Conservation (phyloP, 2,113 vertebrate genomes). For the Hypomesus transpacificus region DNA sequence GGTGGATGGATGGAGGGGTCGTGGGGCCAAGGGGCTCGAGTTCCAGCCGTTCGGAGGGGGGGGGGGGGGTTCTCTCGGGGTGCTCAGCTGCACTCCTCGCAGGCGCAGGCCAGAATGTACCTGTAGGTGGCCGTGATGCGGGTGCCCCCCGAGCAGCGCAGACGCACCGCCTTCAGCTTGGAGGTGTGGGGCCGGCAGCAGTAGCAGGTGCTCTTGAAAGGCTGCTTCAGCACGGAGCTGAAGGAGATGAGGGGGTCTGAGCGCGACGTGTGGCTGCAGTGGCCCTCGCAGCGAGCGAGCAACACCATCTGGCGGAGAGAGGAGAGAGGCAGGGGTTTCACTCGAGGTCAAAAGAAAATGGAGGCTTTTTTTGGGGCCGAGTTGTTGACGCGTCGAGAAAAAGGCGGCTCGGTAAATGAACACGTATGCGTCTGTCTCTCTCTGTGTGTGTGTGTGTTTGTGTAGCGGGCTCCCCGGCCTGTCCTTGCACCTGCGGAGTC, state of each 20-base stretch:
- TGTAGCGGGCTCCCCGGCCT: not conserved
- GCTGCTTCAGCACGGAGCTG: constrained; percentile 92
- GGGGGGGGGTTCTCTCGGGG: not conserved
- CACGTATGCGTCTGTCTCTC: not conserved
- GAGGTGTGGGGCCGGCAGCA: constrained; percentile 96
- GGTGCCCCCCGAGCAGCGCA: constrained; percentile 87
- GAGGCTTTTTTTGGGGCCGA: not conserved
- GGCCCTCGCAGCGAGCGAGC: constrained; percentile 92
- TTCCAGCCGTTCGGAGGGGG: not conserved
- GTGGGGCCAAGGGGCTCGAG: not conserved
- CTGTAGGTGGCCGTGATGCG: constrained; percentile 94
- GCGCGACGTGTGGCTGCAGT: constrained; percentile 88
- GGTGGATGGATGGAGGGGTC: not conserved
- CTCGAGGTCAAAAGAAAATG: not conserved
- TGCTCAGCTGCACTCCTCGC: constrained; percentile 88
- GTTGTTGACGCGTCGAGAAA: not conserved
- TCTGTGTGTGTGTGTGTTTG: not conserved
- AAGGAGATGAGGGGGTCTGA: constrained; percentile 94
- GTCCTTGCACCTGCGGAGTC: constrained; percentile 60
- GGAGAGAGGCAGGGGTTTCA: not conserved
- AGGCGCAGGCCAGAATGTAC: constrained; percentile 96
- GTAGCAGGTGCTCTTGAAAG: constrained; percentile 90
- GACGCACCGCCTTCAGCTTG: constrained; percentile 91
- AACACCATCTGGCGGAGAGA: constrained; percentile 84
- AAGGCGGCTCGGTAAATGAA: not conserved